Percentiles rank a stretch among this genome's conserved stretches.
Conservation (phyloP, 2,113 vertebrate species). For the Abramis brama region DNA sequence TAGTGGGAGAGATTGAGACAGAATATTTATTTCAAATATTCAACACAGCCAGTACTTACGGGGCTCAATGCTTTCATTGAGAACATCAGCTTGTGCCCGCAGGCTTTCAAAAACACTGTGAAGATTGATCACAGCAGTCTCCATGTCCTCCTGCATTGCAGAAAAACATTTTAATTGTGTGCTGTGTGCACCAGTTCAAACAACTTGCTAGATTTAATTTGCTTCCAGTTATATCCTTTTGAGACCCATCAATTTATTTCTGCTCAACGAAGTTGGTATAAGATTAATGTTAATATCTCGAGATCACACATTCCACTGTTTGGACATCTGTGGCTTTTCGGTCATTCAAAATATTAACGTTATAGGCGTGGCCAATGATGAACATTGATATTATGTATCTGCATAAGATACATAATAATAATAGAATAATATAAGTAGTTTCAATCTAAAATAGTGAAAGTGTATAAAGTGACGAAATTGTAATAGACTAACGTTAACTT, state of each 20-base stretch:
- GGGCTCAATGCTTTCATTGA: constrained; percentile 86
- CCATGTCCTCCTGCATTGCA: constrained; percentile 74
- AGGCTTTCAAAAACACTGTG: constrained; percentile 83
- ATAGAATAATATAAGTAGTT: neutral
- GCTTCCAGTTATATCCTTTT: neutral
- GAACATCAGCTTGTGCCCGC: constrained; percentile 80
- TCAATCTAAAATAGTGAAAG: neutral
- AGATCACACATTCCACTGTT: neutral
- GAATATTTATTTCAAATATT: neutral
- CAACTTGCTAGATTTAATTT: neutral
- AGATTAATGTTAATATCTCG: neutral
- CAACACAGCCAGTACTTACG: constrained; percentile 80
- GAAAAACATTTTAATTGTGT: neutral
- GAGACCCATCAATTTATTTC: neutral
- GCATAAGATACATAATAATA: neutral
- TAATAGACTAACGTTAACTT: no score
- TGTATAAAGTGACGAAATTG: neutral
- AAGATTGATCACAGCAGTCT: constrained; percentile 77
- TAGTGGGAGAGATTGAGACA: neutral
- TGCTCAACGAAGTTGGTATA: neutral
- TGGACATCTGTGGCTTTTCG: neutral
- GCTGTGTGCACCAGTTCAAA: neutral
- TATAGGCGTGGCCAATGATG: neutral
- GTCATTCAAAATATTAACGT: neutral
- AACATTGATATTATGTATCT: neutral